A percentile compares a stretch with the other conserved stretches of the same genome.
These are phyloP conservation scores for Aphaenogaster rudis DNA, from an alignment of 1,140 invertebrate genomes.

Conservation along the genomic window DNA sequence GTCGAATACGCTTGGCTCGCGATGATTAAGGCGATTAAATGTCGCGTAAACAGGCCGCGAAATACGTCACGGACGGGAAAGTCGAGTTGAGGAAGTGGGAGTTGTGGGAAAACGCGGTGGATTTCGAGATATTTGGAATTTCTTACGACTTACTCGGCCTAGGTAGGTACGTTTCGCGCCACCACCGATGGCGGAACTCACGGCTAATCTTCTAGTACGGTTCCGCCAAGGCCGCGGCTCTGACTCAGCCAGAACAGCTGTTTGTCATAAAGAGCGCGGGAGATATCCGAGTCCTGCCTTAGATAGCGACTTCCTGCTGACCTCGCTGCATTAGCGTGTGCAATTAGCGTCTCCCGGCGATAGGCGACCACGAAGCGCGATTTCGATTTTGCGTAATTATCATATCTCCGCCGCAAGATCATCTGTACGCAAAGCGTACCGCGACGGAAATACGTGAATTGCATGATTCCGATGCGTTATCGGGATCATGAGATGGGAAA, in stretches of 20 bases:
- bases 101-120: conserved; percentile 7
- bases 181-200: conserved; percentile 25
- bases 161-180: background rate
- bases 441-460: background rate
- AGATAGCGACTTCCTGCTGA: conserved; percentile 84
- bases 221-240: conserved; percentile 79
- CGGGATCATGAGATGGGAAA: background rate
- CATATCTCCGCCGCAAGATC: conserved; percentile 15
- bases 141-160: conserved; percentile 11
- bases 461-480: conserved; percentile 4
- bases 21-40: conserved; percentile 58
- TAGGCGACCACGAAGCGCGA: conserved; percentile 45
- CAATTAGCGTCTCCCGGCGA: conserved; percentile 58
- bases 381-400: conserved; percentile 62
- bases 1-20: conserved; percentile 32
- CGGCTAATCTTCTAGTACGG: conserved; percentile 76
- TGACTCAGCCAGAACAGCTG: conserved; percentile 83
- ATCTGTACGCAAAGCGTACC: background rate
- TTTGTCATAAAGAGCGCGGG: conserved; percentile 78
- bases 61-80: background rate
- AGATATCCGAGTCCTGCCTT: conserved; percentile 79
- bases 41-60: conserved; percentile 29
- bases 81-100: background rate
- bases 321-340: conserved; percentile 80
- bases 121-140: conserved; percentile 36